These are phyloP conservation scores for Nothobranchius furzeri DNA, from an alignment of 2,113 vertebrate genomes.

Conservation along the genomic window DNA sequence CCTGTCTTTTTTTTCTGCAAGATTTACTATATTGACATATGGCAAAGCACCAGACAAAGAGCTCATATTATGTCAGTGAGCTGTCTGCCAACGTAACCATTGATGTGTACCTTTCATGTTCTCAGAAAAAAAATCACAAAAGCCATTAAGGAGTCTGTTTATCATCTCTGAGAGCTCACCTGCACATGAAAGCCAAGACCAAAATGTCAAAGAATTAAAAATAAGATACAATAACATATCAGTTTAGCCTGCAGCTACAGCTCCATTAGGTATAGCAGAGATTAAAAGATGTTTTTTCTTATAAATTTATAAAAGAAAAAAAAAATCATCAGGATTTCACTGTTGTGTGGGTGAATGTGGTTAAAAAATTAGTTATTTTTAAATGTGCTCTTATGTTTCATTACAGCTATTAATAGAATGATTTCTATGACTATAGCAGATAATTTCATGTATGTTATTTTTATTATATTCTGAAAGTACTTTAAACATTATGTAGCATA, in stretches of 20 bases:
- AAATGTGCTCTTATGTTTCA: no score
- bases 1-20: constrained; percentile 57
- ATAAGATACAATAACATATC: constrained; percentile 41
- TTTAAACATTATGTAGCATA: no score
- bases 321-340: constrained; percentile 23
- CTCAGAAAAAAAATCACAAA: constrained; percentile 54
- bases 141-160: constrained; percentile 56
- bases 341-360: constrained; percentile 1
- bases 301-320: constrained; percentile 42
- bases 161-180: constrained; percentile 56
- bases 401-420: no score
- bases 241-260: constrained; percentile 38
- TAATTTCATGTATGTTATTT: not conserved
- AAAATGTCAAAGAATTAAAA: constrained; percentile 29
- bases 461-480: not conserved
- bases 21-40: constrained; percentile 52
- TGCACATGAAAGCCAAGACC: constrained; percentile 43
- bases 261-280: constrained; percentile 15
- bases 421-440: no score
- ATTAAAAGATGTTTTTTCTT: constrained; percentile 33
- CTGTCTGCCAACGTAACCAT: constrained; percentile 54
- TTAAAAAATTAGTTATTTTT: constrained; percentile 1
- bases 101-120: constrained; percentile 57
- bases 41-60: constrained; percentile 50
- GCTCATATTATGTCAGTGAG: constrained; percentile 50